These are phyloP conservation scores for Ptychobarbus kaznakovi DNA, from an alignment of 2,797 vertebrate genomes.

Conservation along the genomic window DNA sequence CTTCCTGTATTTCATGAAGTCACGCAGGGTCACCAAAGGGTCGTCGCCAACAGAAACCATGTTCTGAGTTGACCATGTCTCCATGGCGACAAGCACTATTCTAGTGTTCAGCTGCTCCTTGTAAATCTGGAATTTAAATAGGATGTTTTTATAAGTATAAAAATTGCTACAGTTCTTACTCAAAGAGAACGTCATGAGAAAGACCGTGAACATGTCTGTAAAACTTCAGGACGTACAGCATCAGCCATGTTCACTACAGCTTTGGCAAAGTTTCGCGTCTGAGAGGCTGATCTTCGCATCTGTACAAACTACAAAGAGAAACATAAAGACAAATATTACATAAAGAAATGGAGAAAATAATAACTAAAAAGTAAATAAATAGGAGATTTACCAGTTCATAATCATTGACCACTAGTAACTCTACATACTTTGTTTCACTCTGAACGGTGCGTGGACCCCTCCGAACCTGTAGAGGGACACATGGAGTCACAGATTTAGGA, in stretches of 20 bases:
- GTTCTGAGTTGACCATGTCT: constrained; percentile 93
- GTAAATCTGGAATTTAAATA: constrained; percentile 84
- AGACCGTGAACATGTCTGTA: not conserved
- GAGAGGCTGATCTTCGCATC: constrained; percentile 82
- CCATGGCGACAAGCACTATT: constrained; percentile 96
- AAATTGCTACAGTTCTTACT: not conserved
- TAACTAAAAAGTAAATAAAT: not conserved
- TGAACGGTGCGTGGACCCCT: constrained; percentile 88
- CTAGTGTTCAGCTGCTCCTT: constrained; percentile 98
- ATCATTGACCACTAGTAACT: constrained; percentile 95
- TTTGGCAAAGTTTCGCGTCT: constrained; percentile 96
- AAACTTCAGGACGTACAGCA: constrained; percentile 69
- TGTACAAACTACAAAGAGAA: constrained; percentile 83
- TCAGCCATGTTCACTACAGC: constrained; percentile 97
- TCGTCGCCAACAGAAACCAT: constrained; percentile 87
- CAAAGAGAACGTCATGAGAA: not conserved
- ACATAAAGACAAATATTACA: constrained; percentile 17
- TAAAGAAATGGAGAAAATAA: not conserved
- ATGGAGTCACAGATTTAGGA: constrained; percentile 38
- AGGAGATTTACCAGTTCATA: constrained; percentile 84
- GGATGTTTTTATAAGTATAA: constrained; percentile 2
- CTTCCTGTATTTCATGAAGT: constrained; percentile 93
- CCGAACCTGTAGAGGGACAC: constrained; percentile 78
- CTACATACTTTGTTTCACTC: constrained; percentile 97
- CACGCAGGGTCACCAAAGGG: constrained; percentile 88